Base-by-base conservation (phyloP, 2,888 invertebrate genomes). In the Blastobasis adustella region DNA sequence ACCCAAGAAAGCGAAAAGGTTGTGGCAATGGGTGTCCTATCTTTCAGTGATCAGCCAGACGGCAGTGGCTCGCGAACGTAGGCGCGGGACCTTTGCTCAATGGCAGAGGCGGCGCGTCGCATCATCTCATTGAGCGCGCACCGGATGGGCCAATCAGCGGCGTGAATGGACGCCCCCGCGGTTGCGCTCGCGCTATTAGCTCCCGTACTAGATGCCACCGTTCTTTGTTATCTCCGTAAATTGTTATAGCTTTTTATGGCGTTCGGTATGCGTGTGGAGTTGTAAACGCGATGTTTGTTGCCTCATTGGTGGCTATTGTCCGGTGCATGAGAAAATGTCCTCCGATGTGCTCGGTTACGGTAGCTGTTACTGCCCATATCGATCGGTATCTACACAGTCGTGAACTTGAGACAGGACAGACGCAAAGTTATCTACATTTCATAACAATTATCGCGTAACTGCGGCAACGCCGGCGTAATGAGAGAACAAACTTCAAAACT, bases 131-230 rank as follows among this genome's bases (percentile, higher is more conserved):
- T 88, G 86, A 87, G 79, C 73, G 79, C 76, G 78, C 82, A 87
- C 88, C 88, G 87, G 88, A 88, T 87, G 87, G 79, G 73, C 88
- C 87, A 88, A 88, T 88, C 88, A 87, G 84, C 85, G 72, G 71
- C 83, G 84, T 87, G 87, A 87, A 88, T 87, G 87, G 84, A 78
- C 88, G 87, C 86, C 87, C 82, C 87, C 87, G 85, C 84, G 75
- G 68, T 61, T 70, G 73, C 72, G 70, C 67, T 59, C 68, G 76
- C 76, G 73, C 75, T 80, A 76, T 82, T 82, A 82, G 75, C 82
- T 81, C 72, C 79, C 77, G 79, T 80, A 82, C 79, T 79, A 80
- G 67, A 68, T 78, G 72, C 80, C 69, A 69, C 79, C 73, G 76
- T 75, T 78, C 82, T 85, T 86, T 86, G 85, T 86, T 82, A 75